These are phyloP conservation scores for Vulpes ferrilata DNA, from an alignment of 2,113 vertebrate species.

Conservation along the genomic window DNA sequence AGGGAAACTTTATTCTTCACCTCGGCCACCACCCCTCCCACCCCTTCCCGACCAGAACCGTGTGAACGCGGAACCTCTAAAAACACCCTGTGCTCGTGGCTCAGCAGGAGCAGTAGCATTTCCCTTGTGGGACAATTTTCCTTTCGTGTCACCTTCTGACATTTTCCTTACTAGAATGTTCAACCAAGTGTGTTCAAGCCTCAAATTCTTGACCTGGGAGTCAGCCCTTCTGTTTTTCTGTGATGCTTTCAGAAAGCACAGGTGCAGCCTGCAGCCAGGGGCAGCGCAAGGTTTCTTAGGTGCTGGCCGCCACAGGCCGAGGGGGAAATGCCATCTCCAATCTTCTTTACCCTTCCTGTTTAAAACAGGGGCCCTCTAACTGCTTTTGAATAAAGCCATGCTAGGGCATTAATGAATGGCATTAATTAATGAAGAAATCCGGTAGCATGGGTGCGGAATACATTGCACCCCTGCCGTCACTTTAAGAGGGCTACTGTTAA, in stretches of 20 bases:
- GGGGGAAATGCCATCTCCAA: background rate
- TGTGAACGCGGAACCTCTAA: background rate
- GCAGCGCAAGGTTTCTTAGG: background rate
- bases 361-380: background rate
- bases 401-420: background rate
- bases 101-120: background rate
- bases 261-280: background rate
- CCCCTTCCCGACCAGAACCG: background rate
- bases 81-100: background rate
- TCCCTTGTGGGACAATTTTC: background rate
- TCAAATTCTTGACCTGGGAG: background rate
- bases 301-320: background rate
- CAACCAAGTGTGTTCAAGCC: background rate
- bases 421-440: background rate
- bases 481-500: background rate
- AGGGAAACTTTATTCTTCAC: conserved; percentile 27
- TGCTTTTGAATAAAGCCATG: background rate
- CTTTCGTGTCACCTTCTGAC: conserved; percentile 11
- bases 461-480: background rate
- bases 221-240: background rate
- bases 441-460: background rate
- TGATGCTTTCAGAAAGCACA: background rate
- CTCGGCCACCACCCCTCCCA: background rate
- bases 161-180: conserved; percentile 2
- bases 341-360: background rate